A percentile compares a stretch with the other conserved stretches of the same genome.
Evolutionary conservation across 2,888 invertebrate species (phyloP).

Genomic region (Hypomecis punctinalis): DNA sequence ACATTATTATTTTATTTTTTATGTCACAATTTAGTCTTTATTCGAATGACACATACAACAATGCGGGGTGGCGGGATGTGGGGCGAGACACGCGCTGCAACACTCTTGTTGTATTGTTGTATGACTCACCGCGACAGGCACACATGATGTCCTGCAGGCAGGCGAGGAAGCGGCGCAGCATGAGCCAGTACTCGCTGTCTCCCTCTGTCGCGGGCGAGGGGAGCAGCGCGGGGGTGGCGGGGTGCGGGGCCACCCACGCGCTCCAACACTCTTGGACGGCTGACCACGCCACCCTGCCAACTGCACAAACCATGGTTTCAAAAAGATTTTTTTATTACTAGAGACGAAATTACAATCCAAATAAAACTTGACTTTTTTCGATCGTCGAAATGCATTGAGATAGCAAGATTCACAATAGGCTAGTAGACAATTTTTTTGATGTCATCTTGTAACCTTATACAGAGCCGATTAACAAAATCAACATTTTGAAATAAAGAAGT

Average conservation of each 20-base stretch:
- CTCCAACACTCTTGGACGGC: conserved; percentile 63
- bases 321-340: too few species aligned
- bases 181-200: conserved; percentile 46
- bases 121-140: conserved; percentile 62
- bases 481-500: too few species aligned
- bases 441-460: too few species aligned
- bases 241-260: conserved; percentile 64
- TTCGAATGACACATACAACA: too few species aligned
- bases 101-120: too few species aligned
- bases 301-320: conserved; percentile 44
- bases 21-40: not conserved
- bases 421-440: too few species aligned
- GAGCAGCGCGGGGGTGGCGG: conserved; percentile 54
- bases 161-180: conserved; percentile 56
- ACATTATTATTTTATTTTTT: not conserved
- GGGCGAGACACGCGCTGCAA: too few species aligned
- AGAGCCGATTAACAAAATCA: too few species aligned
- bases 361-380: not conserved
- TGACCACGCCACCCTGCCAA: conserved; percentile 62
- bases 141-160: conserved; percentile 57
- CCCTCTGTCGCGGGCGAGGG: conserved; percentile 35
- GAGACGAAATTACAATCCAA: too few species aligned
- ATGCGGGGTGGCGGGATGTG: too few species aligned
- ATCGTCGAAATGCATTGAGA: too few species aligned
- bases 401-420: too few species aligned